phyloP scores from a whole-genome alignment of 2,888 invertebrate species.

The Lumbricus terrestris region DNA sequence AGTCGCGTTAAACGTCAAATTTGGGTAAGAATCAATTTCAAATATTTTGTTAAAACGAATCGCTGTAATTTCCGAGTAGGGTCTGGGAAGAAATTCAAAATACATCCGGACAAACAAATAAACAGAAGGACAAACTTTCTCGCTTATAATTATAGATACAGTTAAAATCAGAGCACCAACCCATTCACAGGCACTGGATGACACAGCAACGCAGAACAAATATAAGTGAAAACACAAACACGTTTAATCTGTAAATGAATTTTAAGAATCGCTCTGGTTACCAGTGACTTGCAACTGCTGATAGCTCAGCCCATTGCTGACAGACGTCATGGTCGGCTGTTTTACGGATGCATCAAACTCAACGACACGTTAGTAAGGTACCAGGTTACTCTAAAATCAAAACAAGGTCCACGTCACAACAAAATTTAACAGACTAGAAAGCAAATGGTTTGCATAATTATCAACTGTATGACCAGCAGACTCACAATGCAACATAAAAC shows the following conservation, averaged over 20 bases:
- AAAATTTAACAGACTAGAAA: neutral
- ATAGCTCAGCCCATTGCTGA: slow-evolving; percentile 8
- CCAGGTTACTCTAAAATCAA: neutral
- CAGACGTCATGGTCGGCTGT: slow-evolving; percentile 4
- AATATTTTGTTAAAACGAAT: too few species aligned
- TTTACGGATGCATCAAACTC: neutral
- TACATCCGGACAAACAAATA: too few species aligned
- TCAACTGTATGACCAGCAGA: neutral
- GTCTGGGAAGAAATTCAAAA: too few species aligned
- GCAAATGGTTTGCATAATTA: neutral
- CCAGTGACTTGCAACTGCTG: slow-evolving; percentile 12
- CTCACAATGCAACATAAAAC: neutral
- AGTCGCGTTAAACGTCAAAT: too few species aligned
- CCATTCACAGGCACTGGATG: too few species aligned
- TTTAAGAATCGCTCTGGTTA: neutral
- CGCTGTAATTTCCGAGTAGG: too few species aligned
- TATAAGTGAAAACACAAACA: too few species aligned
- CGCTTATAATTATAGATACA: too few species aligned
- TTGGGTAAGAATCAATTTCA: too few species aligned
- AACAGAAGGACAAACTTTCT: too few species aligned
- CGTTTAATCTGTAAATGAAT: neutral
- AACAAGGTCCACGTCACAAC: neutral
- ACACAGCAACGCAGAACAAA: too few species aligned
- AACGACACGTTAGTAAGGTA: neutral
- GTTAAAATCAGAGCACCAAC: too few species aligned